Conservation (phyloP, 2,797 vertebrate genomes). For the Neomorphus geoffroyi region DNA sequence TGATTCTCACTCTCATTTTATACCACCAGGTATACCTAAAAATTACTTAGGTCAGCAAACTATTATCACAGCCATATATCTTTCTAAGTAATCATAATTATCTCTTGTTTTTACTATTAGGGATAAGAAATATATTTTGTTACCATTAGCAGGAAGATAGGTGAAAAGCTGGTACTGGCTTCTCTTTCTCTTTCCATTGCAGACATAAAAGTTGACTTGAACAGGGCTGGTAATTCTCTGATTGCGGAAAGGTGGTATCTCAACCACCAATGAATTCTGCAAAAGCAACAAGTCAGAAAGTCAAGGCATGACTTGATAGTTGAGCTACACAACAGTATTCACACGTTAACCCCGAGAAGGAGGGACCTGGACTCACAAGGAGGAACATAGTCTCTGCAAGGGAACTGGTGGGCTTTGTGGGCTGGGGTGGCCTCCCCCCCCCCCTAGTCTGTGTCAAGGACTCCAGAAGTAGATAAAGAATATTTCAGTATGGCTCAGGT, state of each 20-base stretch:
- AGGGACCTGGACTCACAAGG: not conserved
- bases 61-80: not conserved
- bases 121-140: slow-evolving; percentile 60
- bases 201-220: slow-evolving; percentile 95
- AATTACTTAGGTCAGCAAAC: not conserved
- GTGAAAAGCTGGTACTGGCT: slow-evolving; percentile 96
- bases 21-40: not conserved
- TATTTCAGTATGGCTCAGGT: not conserved
- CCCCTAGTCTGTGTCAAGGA: not conserved
- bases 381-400: not conserved
- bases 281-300: slow-evolving; percentile 24
- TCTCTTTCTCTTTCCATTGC: slow-evolving; percentile 97
- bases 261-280: slow-evolving; percentile 88
- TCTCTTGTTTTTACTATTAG: not conserved
- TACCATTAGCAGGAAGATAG: slow-evolving; percentile 94
- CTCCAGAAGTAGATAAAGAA: not conserved
- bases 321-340: not conserved
- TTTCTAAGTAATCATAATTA: slow-evolving; percentile 18
- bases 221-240: slow-evolving; percentile 91
- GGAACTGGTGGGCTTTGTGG: not conserved
- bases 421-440: not conserved
- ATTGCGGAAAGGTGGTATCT: slow-evolving; percentile 94
- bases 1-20: not conserved
- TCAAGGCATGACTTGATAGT: not conserved
- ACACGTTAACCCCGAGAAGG: not conserved